These are phyloP conservation scores for Eucidaris tribuloides DNA, from an alignment of 35 echinoderm and acorn worm genomes.

Conservation along the genomic window DNA sequence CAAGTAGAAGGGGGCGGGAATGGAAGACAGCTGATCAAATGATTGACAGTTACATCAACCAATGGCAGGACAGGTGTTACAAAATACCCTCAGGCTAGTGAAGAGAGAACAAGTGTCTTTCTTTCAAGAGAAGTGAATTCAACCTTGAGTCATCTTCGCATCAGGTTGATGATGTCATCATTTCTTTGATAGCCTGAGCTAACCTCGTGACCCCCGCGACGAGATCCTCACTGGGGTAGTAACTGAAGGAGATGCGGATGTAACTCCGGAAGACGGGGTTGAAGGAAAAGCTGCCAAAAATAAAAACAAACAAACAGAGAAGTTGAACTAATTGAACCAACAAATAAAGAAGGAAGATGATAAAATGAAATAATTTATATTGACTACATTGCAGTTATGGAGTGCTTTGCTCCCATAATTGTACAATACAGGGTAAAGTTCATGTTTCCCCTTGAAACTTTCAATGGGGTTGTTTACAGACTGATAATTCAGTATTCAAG, in stretches of 20 bases:
- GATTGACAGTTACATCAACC: not conserved
- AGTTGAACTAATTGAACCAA: not conserved
- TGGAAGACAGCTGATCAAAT: too few species aligned
- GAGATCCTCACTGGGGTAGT: conserved; percentile 27
- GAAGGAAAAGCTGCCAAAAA: conserved; percentile 38
- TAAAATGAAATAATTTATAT: not conserved
- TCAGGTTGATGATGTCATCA: not conserved
- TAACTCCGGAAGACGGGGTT: conserved; percentile 27
- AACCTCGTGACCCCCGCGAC: conserved; percentile 19
- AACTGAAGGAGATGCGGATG: conserved; percentile 57
- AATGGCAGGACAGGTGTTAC: not conserved
- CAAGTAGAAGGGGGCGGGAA: too few species aligned
- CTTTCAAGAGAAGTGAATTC: not conserved
- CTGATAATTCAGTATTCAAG: not conserved
- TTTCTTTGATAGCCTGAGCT: conserved; percentile 23
- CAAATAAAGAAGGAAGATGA: not conserved
- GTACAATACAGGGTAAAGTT: not conserved
- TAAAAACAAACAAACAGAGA: not conserved
- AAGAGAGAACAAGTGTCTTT: not conserved
- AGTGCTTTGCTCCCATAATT: too few species aligned
- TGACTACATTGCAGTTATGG: not conserved
- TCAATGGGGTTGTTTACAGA: too few species aligned
- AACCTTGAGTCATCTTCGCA: not conserved
- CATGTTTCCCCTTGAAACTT: not conserved
- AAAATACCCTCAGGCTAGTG: not conserved